Conservation (phyloP, 2,797 vertebrate genomes). For the Myripristis jacobus region DNA sequence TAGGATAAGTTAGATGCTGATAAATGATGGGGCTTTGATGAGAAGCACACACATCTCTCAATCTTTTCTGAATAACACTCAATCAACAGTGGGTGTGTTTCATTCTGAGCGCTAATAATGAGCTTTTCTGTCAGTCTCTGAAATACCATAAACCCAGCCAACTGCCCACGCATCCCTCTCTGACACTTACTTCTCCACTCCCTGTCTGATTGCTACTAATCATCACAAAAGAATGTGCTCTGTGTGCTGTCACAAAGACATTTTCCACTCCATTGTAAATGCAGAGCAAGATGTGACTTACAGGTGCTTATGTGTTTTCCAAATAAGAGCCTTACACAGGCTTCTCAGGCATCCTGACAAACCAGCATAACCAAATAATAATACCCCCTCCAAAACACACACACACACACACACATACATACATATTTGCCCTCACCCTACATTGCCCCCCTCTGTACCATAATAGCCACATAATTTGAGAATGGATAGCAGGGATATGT, state of each 20-base stretch:
- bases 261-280: background rate
- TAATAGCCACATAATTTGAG: constrained; percentile 22
- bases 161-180: constrained; percentile 17
- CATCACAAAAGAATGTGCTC: background rate
- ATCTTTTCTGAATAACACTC: constrained; percentile 5
- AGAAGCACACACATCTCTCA: constrained; percentile 1
- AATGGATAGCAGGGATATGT: constrained; percentile 25
- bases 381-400: constrained; percentile 7
- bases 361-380: too few species aligned
- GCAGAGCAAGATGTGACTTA: too few species aligned
- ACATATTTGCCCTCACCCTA: constrained; percentile 11
- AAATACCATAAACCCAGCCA: constrained; percentile 22
- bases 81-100: constrained; percentile 18
- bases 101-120: background rate
- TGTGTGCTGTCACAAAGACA: background rate
- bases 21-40: constrained; percentile 8
- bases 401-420: constrained; percentile 1
- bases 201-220: constrained; percentile 2
- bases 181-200: constrained; percentile 6
- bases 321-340: too few species aligned
- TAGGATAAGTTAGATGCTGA: constrained; percentile 23
- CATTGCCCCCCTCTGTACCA: background rate
- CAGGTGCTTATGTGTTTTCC: too few species aligned
- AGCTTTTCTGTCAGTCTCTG: background rate
- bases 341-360: too few species aligned